Conservation (phyloP, 1,140 invertebrate species). For the Bombyx mori region DNA sequence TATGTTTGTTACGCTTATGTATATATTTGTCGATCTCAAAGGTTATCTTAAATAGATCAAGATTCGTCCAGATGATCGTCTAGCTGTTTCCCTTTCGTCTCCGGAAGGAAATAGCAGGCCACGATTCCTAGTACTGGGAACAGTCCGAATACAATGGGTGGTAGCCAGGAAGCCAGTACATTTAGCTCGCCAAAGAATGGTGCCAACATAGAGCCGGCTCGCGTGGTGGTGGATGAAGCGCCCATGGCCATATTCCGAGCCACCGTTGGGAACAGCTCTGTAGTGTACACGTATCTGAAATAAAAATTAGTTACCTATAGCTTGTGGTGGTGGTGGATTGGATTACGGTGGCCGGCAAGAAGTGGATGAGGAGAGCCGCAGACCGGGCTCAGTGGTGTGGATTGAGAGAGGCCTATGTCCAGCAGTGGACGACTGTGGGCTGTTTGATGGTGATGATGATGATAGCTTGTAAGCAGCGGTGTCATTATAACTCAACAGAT, state of each 20-base stretch:
- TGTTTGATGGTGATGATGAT: too few species aligned
- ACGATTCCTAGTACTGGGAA: conserved; percentile 72
- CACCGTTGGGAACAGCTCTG: conserved; percentile 69
- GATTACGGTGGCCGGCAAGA: too few species aligned
- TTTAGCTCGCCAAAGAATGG: conserved; percentile 48
- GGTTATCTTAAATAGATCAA: too few species aligned
- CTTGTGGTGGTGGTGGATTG: too few species aligned
- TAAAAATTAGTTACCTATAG: not conserved
- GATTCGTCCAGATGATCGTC: conserved; percentile 15
- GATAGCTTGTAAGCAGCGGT: not conserved
- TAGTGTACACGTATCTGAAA: conserved; percentile 61
- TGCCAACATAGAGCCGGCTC: conserved; percentile 62
- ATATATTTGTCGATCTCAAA: too few species aligned
- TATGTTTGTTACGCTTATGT: too few species aligned
- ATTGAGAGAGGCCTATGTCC: too few species aligned
- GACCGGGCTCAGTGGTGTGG: too few species aligned
- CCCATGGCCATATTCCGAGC: conserved; percentile 68
- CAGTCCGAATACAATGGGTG: conserved; percentile 76
- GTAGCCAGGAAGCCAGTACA: conserved; percentile 52
- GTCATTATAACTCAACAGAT: too few species aligned
- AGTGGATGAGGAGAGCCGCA: too few species aligned
- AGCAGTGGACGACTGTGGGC: too few species aligned
- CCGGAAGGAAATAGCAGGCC: conserved; percentile 74
- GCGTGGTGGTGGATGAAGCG: conserved; percentile 55
- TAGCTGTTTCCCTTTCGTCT: conserved; percentile 28